Base-by-base conservation (phyloP, 1,140 invertebrate species). In the Euwallacea fornicatus region DNA sequence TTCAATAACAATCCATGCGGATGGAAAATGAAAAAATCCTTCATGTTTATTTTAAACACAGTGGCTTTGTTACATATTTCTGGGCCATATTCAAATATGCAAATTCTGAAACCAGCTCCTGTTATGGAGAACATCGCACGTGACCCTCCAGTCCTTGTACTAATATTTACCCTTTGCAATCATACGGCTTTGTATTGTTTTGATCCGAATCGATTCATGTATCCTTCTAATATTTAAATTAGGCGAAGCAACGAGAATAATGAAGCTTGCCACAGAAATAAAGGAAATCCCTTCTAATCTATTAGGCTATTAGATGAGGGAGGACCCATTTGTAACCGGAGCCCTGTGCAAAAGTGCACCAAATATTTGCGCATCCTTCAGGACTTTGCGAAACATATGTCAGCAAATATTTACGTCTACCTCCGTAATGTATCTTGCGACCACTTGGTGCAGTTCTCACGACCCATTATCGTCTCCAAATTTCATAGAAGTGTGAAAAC, bases 331-430 rank as follows among this genome's bases (percentile, higher is more conserved):
- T 74, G 74, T 74, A 76, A 76, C 65, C 50, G 42, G 66, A 76
- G 68, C 62, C 68, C 21, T 33, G 41, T 47, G 46, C 53, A 66
- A 76, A 69, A 73, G 68, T 69, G 69, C 61, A 60, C 67, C 69
- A 75, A 76, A 77, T 77, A 76, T 77, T 77, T 77, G 73, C 76
- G 72, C 58, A 75, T 76, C 74, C 75, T 77, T 76, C 65, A 55
- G 70, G 66, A 64, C 72, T 76, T 76, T 76, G 74, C 71, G 74
- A 75, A 77, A 77, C 74, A 76, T 72, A 77, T 77, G 76, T 77
- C 66, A 69, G 71, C 67, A 74, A 77, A 77, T 71, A 77, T 43
- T 73, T 54, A n/a, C 7, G 33, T 60, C 53, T 47, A 64, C 53
- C 53, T 66, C 43, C 33, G 11, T 47, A 72, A 53, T 72, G 58